These are phyloP conservation scores for Myotis planiceps DNA, from an alignment of 2,797 vertebrate species.

Conservation along the genomic window DNA sequence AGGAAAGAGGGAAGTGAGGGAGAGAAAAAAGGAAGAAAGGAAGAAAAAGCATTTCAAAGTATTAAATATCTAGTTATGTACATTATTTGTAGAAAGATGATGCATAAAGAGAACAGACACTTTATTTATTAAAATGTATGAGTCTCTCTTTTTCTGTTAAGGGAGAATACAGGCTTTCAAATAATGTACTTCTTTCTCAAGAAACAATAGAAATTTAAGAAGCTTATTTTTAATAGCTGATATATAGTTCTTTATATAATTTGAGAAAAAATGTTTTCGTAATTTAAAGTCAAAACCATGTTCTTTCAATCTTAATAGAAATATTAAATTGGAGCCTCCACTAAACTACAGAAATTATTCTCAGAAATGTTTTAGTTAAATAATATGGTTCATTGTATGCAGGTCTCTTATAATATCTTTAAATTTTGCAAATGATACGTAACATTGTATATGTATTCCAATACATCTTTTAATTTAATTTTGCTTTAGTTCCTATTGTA, in stretches of 20 bases:
- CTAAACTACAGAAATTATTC: constrained; percentile 75
- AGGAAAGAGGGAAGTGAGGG: too few relatives aligned
- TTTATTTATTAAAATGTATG: background rate
- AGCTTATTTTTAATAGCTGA: constrained; percentile 79
- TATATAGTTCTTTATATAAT: constrained; percentile 80
- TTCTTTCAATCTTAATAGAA: constrained; percentile 73
- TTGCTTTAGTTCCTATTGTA: constrained; percentile 5
- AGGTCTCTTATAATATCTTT: constrained; percentile 64
- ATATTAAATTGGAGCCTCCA: constrained; percentile 79
- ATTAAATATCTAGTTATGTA: background rate
- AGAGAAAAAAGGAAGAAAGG: background rate
- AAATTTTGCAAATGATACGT: constrained; percentile 74
- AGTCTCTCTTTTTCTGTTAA: constrained; percentile 49
- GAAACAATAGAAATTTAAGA: constrained; percentile 73
- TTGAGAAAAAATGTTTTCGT: constrained; percentile 67
- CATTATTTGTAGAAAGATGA: background rate
- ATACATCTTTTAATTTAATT: constrained; percentile 40
- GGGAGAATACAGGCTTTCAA: constrained; percentile 62
- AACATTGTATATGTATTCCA: constrained; percentile 15
- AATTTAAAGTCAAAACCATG: constrained; percentile 73
- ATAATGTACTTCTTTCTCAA: background rate
- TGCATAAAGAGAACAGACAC: background rate
- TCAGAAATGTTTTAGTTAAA: constrained; percentile 76
- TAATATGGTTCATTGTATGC: constrained; percentile 66
- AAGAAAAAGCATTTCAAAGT: background rate